Conservation (phyloP, 2,113 vertebrate species). For the Callocephalon fimbriatum region DNA sequence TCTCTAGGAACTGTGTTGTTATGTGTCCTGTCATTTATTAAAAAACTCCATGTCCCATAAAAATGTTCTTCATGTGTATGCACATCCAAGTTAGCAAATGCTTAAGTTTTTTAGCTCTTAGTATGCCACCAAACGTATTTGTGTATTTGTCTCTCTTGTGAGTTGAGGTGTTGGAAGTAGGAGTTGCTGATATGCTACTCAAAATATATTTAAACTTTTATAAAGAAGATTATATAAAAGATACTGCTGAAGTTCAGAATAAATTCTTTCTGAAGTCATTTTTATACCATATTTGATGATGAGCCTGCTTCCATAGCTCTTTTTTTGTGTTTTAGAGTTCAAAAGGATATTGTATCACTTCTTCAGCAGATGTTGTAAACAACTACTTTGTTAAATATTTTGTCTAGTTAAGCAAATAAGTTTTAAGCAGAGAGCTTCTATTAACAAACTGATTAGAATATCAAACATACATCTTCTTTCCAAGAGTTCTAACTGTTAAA, state of each 20-base stretch:
- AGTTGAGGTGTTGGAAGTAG: neutral
- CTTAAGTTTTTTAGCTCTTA: neutral
- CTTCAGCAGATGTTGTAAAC: slow-evolving; percentile 3
- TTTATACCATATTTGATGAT: neutral
- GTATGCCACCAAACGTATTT: neutral
- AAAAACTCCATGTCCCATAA: neutral
- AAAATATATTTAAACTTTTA: slow-evolving; percentile 24
- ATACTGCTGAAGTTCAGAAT: neutral
- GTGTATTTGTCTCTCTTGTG: neutral
- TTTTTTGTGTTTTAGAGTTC: slow-evolving; percentile 2
- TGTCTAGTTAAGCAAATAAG: slow-evolving; percentile 33
- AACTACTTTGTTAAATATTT: slow-evolving; percentile 25
- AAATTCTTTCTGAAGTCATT: slow-evolving; percentile 20
- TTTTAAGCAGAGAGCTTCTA: neutral
- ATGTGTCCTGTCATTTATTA: neutral
- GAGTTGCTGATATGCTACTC: neutral
- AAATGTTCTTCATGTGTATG: neutral
- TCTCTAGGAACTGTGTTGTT: neutral
- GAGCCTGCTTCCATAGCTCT: neutral
- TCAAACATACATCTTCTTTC: slow-evolving; percentile 1
- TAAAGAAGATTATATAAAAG: slow-evolving; percentile 21
- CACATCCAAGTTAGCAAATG: neutral
- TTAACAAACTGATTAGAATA: slow-evolving; percentile 46
- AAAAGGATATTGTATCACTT: slow-evolving; percentile 15
- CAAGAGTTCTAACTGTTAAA: neutral